phyloP scores from a whole-genome alignment of 53 echinoderm and acorn worm genomes.

The Mesocentrotus franciscanus region DNA sequence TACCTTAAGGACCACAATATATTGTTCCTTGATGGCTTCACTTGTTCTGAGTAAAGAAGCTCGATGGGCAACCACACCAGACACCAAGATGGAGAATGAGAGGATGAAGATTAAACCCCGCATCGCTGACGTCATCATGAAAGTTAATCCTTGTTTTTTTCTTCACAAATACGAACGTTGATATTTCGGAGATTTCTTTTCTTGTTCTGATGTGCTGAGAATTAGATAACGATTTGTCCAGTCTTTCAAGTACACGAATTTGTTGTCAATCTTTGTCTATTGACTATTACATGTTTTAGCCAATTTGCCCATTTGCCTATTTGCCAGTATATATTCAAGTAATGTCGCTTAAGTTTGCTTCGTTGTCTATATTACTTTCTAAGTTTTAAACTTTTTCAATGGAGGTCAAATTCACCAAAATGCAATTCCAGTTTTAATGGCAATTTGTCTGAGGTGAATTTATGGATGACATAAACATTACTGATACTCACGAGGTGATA shows the following conservation, averaged over 20 bases:
- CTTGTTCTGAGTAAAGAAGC: slow-evolving; percentile 77
- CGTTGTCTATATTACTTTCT: not conserved
- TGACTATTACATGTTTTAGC: no score
- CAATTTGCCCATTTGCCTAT: no score
- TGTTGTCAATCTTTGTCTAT: no score
- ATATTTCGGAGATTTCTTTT: no score
- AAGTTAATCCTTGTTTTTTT: not conserved
- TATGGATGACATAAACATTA: no score
- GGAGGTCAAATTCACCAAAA: not conserved
- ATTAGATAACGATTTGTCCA: no score
- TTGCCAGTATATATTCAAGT: not conserved
- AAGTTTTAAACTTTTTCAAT: not conserved
- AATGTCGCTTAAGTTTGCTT: not conserved
- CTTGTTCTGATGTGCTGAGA: no score
- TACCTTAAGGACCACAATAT: slow-evolving; percentile 88
- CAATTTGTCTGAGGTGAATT: no score
- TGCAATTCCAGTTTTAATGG: not conserved
- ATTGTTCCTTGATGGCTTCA: slow-evolving; percentile 75
- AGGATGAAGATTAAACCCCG: not conserved
- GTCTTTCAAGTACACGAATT: no score
- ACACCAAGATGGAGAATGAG: not conserved
- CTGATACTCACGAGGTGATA: no score
- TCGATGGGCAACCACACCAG: not conserved
- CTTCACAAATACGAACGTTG: no score
- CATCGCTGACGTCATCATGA: not conserved